Conservation (phyloP, 2,113 vertebrate genomes). For the Paralichthys olivaceus region DNA sequence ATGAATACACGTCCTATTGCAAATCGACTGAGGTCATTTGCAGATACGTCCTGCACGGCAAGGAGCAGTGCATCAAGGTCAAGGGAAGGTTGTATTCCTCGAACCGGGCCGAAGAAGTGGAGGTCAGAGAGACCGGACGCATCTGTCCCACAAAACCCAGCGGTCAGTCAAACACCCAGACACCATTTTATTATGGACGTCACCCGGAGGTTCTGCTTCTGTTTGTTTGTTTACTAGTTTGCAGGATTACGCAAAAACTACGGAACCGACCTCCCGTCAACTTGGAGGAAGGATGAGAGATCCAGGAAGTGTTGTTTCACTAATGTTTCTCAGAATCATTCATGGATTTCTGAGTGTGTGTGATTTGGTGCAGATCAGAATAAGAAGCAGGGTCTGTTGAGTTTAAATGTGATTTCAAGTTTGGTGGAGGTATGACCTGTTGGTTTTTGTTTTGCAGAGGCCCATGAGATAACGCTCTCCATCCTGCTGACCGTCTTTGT, state of each 20-base stretch:
- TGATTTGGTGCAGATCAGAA: no score
- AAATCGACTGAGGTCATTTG: fast-evolving
- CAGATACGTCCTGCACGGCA: fast-evolving
- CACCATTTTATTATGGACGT: no score
- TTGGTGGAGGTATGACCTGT: background rate
- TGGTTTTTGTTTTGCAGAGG: background rate
- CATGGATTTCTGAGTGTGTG: no score
- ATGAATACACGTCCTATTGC: fast-evolving
- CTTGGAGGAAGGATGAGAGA: no score
- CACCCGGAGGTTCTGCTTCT: no score
- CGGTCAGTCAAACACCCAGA: background rate
- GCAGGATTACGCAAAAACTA: no score
- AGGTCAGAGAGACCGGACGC: fast-evolving
- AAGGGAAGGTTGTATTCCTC: fast-evolving
- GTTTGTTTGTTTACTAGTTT: no score
- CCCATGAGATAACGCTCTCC: fast-evolving
- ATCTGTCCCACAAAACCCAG: fast-evolving
- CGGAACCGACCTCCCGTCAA: no score
- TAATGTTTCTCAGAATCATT: no score
- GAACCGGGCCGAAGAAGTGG: fast-evolving
- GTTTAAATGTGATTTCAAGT: background rate
- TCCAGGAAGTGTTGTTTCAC: no score
- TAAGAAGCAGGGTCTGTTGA: background rate
- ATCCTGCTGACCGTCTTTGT: background rate
- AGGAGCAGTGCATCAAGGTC: constrained; percentile 32